phyloP scores from a whole-genome alignment of 2,888 invertebrate genomes.

The Megastigmus dorsalis region DNA sequence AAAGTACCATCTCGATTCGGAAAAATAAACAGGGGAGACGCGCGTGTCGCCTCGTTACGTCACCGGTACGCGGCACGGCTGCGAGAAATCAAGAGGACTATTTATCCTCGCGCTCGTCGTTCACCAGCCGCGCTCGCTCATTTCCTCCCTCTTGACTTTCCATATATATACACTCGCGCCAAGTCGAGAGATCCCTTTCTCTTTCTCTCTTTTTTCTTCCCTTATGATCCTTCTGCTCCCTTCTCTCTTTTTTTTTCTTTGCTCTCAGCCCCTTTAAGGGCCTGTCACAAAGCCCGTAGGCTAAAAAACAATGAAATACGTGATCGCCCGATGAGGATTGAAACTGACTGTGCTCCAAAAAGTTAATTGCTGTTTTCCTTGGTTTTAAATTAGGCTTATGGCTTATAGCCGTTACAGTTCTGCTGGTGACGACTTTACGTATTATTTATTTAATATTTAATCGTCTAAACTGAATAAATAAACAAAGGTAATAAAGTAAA shows the following conservation, averaged over 20 bases:
- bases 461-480: too few relatives aligned
- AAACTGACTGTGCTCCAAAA: neutral
- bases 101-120: constrained; percentile 33
- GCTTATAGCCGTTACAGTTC: too few relatives aligned
- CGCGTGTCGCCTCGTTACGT: neutral
- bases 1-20: neutral
- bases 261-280: neutral
- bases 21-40: constrained; percentile 10
- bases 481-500: too few relatives aligned
- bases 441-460: too few relatives aligned
- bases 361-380: too few relatives aligned
- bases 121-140: constrained; percentile 21
- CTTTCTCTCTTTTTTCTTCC: neutral
- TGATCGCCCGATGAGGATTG: neutral
- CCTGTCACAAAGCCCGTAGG: neutral
- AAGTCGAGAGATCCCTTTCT: constrained; percentile 30
- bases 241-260: neutral
- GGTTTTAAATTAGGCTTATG: too few relatives aligned
- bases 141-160: constrained; percentile 52
- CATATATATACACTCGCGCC: constrained; percentile 50
- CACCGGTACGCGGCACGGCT: constrained; percentile 12
- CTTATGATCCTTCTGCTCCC: neutral
- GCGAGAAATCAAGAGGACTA: constrained; percentile 50
- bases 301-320: constrained; percentile 16
- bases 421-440: too few relatives aligned